Evolutionary conservation across 2,888 invertebrate genomes (phyloP).

Genomic region (Agrochola macilenta): DNA sequence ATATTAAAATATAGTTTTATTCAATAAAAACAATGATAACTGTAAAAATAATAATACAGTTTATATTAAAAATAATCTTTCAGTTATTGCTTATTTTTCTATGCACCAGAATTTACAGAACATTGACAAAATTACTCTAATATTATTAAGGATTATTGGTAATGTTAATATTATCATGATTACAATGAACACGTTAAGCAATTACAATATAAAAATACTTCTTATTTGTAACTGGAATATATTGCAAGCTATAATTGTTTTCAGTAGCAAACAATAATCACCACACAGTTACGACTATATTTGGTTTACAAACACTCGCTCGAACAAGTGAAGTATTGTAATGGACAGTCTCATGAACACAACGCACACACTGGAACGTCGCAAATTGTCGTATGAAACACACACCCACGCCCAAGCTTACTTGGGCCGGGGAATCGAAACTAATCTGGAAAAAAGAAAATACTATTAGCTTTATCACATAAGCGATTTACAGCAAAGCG

Average conservation of each 20-base stretch:
- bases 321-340: slow-evolving; percentile 48
- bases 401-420: slow-evolving; percentile 45
- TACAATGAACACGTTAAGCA: slow-evolving; percentile 57
- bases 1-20: slow-evolving; percentile 75
- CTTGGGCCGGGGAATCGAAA: slow-evolving; percentile 62
- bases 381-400: slow-evolving; percentile 52
- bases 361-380: slow-evolving; percentile 58
- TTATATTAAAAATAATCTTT: slow-evolving; percentile 74
- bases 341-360: slow-evolving; percentile 66
- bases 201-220: slow-evolving; percentile 66
- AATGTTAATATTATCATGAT: slow-evolving; percentile 64
- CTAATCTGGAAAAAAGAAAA: slow-evolving; percentile 71
- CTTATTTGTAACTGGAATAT: slow-evolving; percentile 45
- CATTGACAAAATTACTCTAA: slow-evolving; percentile 64
- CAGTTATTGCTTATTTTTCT: slow-evolving; percentile 75
- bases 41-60: slow-evolving; percentile 59
- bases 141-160: slow-evolving; percentile 54
- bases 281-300: slow-evolving; percentile 62
- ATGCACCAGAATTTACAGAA: slow-evolving; percentile 78
- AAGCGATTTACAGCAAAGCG: background rate
- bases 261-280: slow-evolving; percentile 53
- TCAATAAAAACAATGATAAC: slow-evolving; percentile 69
- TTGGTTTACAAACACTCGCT: slow-evolving; percentile 59
- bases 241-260: slow-evolving; percentile 54
- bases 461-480: background rate